Percentiles rank a stretch among this genome's conserved stretches.
These are phyloP conservation scores for Nothobranchius furzeri DNA, from an alignment of 2,113 vertebrate genomes.

Conservation along the genomic window DNA sequence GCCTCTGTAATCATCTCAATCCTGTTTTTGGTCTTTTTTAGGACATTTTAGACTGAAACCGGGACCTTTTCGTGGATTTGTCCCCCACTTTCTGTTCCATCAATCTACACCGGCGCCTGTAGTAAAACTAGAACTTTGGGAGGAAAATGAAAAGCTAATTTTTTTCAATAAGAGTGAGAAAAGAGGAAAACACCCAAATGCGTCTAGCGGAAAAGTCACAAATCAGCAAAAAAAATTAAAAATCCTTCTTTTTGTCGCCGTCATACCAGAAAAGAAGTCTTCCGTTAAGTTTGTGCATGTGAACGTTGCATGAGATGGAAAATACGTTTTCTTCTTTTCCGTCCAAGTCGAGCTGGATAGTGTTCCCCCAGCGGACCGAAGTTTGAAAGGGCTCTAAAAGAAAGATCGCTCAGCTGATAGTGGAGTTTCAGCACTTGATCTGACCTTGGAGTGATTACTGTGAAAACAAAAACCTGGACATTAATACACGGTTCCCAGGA, in stretches of 20 bases:
- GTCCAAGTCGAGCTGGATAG: conserved; percentile 43
- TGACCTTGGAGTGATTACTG: conserved; percentile 72
- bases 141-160: no score
- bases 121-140: conserved; percentile 23
- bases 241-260: conserved; percentile 21
- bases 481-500: conserved; percentile 45
- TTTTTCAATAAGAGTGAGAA: conserved; percentile 11
- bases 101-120: conserved; percentile 17
- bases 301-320: conserved; percentile 49
- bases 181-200: conserved; percentile 32
- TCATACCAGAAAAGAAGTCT: conserved; percentile 16
- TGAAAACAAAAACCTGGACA: conserved; percentile 72
- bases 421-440: conserved; percentile 60
- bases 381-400: conserved; percentile 49
- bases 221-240: neutral
- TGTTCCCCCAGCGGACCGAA: conserved; percentile 19
- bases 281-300: conserved; percentile 16
- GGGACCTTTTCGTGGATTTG: neutral
- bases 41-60: conserved; percentile 13
- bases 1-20: neutral
- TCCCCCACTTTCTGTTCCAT: conserved; percentile 1
- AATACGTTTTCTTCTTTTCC: conserved; percentile 64
- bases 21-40: neutral
- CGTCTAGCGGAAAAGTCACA: neutral
- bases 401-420: conserved; percentile 69